Evolutionary conservation across 2,797 vertebrate species (phyloP).

Genomic region (Spondyliosoma cantharus): DNA sequence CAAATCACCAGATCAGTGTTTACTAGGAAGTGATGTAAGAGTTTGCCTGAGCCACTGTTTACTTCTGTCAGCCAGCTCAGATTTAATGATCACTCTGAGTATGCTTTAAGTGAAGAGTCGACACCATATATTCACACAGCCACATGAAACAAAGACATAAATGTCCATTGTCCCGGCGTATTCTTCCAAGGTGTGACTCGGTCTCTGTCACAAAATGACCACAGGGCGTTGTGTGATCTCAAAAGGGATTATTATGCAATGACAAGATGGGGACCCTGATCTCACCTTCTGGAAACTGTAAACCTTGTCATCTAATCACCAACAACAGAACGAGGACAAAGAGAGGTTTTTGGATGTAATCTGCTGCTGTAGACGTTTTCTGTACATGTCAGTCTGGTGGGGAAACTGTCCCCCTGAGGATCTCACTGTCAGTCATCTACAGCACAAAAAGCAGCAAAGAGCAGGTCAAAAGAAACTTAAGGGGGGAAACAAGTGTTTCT

Average conservation of each 20-base stretch:
- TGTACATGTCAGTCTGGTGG: conserved; percentile 21
- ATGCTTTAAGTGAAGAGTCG: conserved; percentile 22
- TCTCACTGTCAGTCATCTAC: conserved; percentile 25
- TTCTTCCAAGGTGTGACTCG: conserved; percentile 60
- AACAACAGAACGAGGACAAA: conserved; percentile 54
- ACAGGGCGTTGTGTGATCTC: conserved; percentile 45
- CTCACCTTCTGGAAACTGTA: conserved; percentile 58
- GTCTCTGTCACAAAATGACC: conserved; percentile 63
- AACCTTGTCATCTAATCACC: conserved; percentile 60
- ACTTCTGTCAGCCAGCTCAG: conserved; percentile 61
- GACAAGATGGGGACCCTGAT: conserved; percentile 22
- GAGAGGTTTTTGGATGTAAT: conserved; percentile 47
- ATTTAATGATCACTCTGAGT: conserved; percentile 44
- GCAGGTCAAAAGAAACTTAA: conserved; percentile 18
- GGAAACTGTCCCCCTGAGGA: conserved; percentile 41
- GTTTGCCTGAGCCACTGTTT: conserved; percentile 36
- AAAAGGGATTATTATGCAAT: conserved; percentile 64
- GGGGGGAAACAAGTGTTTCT: not conserved
- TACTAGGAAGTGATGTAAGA: not conserved
- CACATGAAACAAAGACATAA: conserved; percentile 50
- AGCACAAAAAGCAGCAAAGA: conserved; percentile 31
- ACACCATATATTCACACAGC: conserved; percentile 32
- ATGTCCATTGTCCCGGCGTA: conserved; percentile 42
- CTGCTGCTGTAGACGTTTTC: conserved; percentile 35
- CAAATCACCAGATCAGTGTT: not conserved